A percentile compares a stretch with the other conserved stretches of the same genome.
phyloP scores from a whole-genome alignment of 2,113 vertebrate species.

The Prunella fulvescens region DNA sequence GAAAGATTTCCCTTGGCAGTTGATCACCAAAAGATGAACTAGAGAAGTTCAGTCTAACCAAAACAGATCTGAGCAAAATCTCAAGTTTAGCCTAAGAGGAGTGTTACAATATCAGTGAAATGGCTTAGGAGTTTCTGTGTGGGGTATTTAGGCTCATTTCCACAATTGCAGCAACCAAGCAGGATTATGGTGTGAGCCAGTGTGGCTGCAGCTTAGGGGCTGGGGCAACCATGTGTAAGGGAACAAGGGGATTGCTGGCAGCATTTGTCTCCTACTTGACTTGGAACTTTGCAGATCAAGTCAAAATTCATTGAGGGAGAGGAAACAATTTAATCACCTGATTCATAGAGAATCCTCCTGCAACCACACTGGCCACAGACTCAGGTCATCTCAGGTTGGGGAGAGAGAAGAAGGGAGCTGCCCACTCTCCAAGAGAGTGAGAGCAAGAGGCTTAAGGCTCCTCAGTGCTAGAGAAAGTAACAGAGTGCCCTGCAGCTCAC shows the following conservation, averaged over 20 bases:
- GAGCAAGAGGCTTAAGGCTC: conserved; percentile 16
- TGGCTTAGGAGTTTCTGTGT: not conserved
- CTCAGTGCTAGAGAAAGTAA: conserved; percentile 7
- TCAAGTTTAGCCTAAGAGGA: not conserved
- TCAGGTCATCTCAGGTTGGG: conserved; percentile 37
- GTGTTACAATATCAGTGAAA: not conserved
- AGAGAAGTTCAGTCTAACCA: not conserved
- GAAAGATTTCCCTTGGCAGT: not conserved
- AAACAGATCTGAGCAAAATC: not conserved
- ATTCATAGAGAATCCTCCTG: not conserved
- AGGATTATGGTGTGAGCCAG: not conserved
- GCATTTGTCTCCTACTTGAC: not conserved
- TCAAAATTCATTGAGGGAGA: not conserved
- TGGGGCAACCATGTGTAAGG: not conserved
- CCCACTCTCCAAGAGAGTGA: conserved; percentile 10
- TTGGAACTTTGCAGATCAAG: not conserved
- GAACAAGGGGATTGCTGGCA: not conserved
- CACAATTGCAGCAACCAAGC: not conserved
- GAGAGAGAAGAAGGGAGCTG: not conserved
- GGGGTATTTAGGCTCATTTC: not conserved
- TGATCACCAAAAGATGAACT: not conserved
- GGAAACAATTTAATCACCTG: not conserved
- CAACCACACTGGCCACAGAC: not conserved
- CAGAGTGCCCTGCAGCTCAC: conserved; percentile 2
- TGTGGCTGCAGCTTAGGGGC: not conserved